These are phyloP conservation scores for Romanogobio albipinnatus DNA, from an alignment of 2,113 vertebrate species.

Conservation along the genomic window DNA sequence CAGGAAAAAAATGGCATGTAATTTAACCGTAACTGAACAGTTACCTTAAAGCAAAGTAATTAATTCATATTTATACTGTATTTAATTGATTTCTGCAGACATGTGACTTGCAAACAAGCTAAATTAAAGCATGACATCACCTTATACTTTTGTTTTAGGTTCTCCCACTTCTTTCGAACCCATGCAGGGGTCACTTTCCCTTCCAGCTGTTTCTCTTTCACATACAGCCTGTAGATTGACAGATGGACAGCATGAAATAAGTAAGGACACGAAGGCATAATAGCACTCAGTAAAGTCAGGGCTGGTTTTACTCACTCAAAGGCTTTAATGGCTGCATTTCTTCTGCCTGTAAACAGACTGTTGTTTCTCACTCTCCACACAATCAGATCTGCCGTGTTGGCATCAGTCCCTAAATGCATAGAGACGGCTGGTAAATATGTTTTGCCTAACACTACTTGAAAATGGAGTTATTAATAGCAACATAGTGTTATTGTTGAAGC, in stretches of 20 bases:
- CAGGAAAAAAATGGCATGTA: neutral
- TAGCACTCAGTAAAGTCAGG: too few species aligned
- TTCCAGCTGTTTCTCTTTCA: slow-evolving; percentile 51
- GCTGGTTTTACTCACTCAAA: slow-evolving; percentile 48
- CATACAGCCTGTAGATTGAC: slow-evolving; percentile 32
- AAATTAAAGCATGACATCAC: slow-evolving; percentile 11
- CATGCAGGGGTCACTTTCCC: slow-evolving; percentile 52
- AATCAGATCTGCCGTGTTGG: slow-evolving; percentile 54
- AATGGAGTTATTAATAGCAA: neutral
- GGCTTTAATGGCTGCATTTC: slow-evolving; percentile 50
- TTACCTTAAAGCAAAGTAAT: neutral
- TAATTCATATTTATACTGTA: neutral
- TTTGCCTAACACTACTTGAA: neutral
- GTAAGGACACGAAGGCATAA: neutral
- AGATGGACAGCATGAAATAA: neutral
- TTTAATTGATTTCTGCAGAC: neutral
- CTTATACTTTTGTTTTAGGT: slow-evolving; percentile 57
- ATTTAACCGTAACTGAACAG: neutral
- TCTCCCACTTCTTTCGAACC: slow-evolving; percentile 59
- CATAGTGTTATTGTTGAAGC: neutral
- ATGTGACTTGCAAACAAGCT: neutral
- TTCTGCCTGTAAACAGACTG: slow-evolving; percentile 52
- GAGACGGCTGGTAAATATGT: neutral
- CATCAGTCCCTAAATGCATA: slow-evolving; percentile 52
- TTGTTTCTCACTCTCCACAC: slow-evolving; percentile 50